Conservation (phyloP, 2,797 vertebrate species). For the Setipinna tenuifilis region DNA sequence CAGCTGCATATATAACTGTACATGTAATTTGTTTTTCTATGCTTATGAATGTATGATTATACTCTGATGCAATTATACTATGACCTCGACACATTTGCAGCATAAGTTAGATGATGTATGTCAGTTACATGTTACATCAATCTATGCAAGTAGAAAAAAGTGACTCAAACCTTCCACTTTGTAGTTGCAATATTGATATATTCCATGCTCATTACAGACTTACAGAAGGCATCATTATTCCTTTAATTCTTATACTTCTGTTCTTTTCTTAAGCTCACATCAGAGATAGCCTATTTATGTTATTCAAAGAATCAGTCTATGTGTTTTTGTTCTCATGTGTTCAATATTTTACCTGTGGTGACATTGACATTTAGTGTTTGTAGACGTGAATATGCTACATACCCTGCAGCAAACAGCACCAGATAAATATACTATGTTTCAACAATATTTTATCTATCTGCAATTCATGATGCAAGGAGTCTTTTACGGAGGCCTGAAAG, state of each 20-base stretch:
- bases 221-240: too few species aligned
- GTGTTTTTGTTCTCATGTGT: too few species aligned
- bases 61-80: not conserved
- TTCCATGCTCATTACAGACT: not conserved
- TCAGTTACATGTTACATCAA: too few species aligned
- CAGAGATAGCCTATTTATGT: too few species aligned
- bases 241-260: too few species aligned
- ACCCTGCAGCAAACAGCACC: not conserved
- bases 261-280: too few species aligned
- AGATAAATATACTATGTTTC: not conserved
- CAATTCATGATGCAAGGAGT: not conserved
- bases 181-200: not conserved
- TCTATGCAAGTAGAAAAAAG: not conserved
- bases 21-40: not conserved
- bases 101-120: not conserved
- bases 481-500: not conserved
- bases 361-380: not conserved
- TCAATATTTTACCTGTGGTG: too few species aligned
- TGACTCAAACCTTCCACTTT: not conserved
- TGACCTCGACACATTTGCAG: not conserved
- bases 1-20: too few species aligned
- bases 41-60: not conserved
- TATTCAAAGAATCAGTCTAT: too few species aligned
- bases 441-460: not conserved
- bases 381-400: not conserved